Conservation (phyloP, 1,140 invertebrate genomes). For the Procambarus clarkii region DNA sequence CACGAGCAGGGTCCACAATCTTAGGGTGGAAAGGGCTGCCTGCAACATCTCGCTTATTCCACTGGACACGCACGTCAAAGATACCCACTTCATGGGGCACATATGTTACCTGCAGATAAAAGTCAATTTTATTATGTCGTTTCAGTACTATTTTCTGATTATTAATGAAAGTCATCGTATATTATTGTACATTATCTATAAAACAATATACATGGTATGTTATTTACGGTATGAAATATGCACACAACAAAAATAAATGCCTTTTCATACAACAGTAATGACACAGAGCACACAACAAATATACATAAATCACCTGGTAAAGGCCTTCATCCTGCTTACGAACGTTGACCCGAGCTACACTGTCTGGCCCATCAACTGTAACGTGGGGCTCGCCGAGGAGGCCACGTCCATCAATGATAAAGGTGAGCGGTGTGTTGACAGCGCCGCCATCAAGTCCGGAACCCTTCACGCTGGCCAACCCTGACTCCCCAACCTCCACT, state of each 20-base stretch:
- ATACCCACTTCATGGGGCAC: conserved; percentile 84
- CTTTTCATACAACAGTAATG: no score
- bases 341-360: conserved; percentile 80
- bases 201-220: no score
- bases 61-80: conserved; percentile 84
- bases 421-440: conserved; percentile 75
- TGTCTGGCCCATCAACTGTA: conserved; percentile 82
- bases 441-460: conserved; percentile 74
- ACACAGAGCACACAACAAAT: no score
- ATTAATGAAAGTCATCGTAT: no score
- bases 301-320: conserved; percentile 75
- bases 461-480: conserved; percentile 81
- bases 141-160: no score
- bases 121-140: no score
- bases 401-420: conserved; percentile 77
- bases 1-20: conserved; percentile 81
- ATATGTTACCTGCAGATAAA: conserved; percentile 79
- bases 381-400: conserved; percentile 80
- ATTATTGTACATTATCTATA: no score
- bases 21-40: conserved; percentile 85
- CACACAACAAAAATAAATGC: no score
- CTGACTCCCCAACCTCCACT: conserved; percentile 81
- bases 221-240: no score
- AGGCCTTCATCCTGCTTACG: conserved; percentile 79
- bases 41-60: conserved; percentile 82